These are phyloP conservation scores for Tragulus kanchil DNA, from an alignment of 2,113 vertebrate genomes.

Conservation along the genomic window DNA sequence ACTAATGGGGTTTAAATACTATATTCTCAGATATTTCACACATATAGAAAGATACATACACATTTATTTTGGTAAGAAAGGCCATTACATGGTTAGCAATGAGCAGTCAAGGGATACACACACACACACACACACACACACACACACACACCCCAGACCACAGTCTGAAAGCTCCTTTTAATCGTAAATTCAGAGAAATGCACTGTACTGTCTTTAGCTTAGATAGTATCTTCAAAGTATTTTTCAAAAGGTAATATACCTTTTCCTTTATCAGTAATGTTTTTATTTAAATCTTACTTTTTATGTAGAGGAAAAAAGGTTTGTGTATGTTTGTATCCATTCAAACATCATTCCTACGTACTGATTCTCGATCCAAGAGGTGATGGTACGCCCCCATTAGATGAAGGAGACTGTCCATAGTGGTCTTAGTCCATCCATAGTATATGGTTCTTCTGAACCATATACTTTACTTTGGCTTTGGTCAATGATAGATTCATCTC, in stretches of 20 bases:
- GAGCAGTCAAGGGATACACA: background rate
- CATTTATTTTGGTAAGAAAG: slow-evolving; percentile 26
- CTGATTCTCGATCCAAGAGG: rapidly evolving
- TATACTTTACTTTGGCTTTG: rapidly evolving
- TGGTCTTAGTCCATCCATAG: no score
- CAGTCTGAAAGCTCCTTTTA: background rate
- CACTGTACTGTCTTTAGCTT: background rate
- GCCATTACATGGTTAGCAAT: background rate
- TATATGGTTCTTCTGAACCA: background rate
- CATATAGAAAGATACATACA: background rate
- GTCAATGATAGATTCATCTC: background rate
- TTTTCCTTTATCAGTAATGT: background rate
- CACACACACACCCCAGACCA: background rate
- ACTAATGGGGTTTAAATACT: slow-evolving; percentile 80
- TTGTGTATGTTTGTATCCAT: background rate
- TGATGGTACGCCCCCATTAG: background rate
- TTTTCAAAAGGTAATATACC: background rate
- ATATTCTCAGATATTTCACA: slow-evolving; percentile 49
- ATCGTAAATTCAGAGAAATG: background rate
- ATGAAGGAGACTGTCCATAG: rapidly evolving
- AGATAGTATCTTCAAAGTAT: background rate
- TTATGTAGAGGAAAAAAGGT: background rate
- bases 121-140: rapidly evolving
- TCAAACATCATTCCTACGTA: background rate
- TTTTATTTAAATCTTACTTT: background rate